phyloP scores from a whole-genome alignment of 2,888 invertebrate genomes.

The Lepas anatifera region DNA sequence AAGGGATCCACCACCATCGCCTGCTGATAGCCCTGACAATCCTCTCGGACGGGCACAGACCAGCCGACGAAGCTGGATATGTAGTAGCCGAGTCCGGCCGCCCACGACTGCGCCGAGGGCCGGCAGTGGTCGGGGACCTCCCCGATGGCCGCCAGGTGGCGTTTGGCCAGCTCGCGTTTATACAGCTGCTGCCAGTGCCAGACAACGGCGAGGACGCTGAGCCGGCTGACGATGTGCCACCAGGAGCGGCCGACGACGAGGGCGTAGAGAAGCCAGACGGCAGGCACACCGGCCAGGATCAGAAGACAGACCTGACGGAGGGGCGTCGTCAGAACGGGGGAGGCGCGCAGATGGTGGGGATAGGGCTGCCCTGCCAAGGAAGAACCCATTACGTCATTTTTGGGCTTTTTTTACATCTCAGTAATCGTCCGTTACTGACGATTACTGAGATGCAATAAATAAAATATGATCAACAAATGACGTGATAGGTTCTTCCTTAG shows the following conservation, averaged over 20 bases:
- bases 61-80: background rate
- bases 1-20: constrained; percentile 21
- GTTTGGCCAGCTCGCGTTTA: background rate
- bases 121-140: background rate
- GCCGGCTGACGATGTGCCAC: background rate
- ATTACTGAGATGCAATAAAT: too few species aligned
- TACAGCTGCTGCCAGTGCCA: constrained; percentile 6
- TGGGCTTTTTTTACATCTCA: too few species aligned
- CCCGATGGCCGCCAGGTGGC: background rate
- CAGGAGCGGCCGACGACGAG: background rate
- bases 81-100: background rate
- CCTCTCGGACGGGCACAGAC: background rate
- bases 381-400: too few species aligned
- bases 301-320: too few species aligned
- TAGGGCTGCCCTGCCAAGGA: too few species aligned
- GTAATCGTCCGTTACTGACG: too few species aligned
- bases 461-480: too few species aligned
- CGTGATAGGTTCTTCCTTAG: too few species aligned
- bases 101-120: background rate
- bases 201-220: background rate
- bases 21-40: background rate
- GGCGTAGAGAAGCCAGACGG: background rate
- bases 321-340: too few species aligned
- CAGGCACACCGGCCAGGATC: background rate
- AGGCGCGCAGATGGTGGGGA: too few species aligned